A percentile compares a stretch with the other conserved stretches of the same genome.
Evolutionary conservation across 2,113 vertebrate genomes (phyloP).

Genomic region (Camarhynchus parvulus): DNA sequence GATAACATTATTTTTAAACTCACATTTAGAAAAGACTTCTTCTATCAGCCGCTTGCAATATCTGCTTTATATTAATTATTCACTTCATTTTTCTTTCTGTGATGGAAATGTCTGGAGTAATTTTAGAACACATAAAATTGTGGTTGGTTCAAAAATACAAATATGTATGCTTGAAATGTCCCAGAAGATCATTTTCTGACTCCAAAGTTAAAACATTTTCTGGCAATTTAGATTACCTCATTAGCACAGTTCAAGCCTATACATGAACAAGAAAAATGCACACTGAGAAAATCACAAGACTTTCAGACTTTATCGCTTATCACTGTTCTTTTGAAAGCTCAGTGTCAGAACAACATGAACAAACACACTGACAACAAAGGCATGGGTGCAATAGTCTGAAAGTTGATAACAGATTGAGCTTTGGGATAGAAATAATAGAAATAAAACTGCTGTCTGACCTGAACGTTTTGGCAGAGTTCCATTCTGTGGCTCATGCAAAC

Average conservation of each 20-base stretch:
- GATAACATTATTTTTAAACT: conserved; percentile 1
- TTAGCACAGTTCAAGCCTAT: conserved; percentile 18
- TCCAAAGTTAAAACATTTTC: neutral
- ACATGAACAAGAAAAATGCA: neutral
- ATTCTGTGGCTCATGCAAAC: neutral
- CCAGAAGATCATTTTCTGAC: neutral
- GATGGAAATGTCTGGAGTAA: neutral
- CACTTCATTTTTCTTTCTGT: neutral
- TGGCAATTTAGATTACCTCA: neutral
- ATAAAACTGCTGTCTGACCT: neutral
- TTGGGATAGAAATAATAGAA: neutral
- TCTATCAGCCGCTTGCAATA: neutral
- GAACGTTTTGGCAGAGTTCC: neutral
- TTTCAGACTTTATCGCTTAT: neutral
- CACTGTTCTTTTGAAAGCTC: neutral
- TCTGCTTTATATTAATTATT: neutral
- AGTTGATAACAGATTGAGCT: neutral
- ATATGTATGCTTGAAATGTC: neutral
- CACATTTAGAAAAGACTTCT: neutral
- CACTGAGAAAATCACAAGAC: neutral
- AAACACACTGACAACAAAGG: neutral
- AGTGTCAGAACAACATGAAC: neutral
- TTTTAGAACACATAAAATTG: neutral
- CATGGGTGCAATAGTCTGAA: neutral
- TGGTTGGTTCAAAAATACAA: neutral